Evolutionary conservation across 2,888 invertebrate genomes (phyloP).

Genomic region (Entomobrya multifasciata): DNA sequence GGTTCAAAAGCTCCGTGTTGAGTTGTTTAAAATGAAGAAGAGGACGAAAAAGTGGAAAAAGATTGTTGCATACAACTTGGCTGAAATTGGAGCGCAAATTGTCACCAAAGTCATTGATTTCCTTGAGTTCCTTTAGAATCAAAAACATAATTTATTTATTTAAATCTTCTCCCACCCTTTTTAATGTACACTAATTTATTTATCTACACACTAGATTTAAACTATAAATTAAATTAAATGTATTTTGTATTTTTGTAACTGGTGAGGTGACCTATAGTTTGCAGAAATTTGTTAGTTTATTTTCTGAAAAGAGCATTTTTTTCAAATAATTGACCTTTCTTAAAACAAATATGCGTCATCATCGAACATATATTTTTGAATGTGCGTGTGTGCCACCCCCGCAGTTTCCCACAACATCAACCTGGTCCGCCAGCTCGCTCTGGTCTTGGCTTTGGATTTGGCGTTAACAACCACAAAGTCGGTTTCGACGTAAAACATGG

Average conservation of each 20-base stretch:
- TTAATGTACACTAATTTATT: slow-evolving; percentile 14
- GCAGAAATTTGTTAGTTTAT: no score
- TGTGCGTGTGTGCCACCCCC: slow-evolving; percentile 29
- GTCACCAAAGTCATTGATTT: slow-evolving; percentile 78
- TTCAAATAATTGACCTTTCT: no score
- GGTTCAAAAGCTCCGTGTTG: slow-evolving; percentile 78
- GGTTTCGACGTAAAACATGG: slow-evolving; percentile 47
- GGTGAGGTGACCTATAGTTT: no score
- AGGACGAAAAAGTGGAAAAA: slow-evolving; percentile 79
- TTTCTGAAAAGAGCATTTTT: not conserved
- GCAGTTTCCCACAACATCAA: not conserved
- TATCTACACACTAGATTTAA: no score
- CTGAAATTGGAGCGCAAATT: slow-evolving; percentile 77
- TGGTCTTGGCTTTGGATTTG: slow-evolving; percentile 42
- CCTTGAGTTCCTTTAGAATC: slow-evolving; percentile 77
- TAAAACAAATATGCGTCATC: no score
- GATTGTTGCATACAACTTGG: slow-evolving; percentile 78
- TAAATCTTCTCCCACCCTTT: no score
- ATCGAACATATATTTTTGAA: slow-evolving; percentile 5
- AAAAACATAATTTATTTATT: slow-evolving; percentile 4
- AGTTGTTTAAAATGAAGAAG: slow-evolving; percentile 77
- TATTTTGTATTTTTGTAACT: slow-evolving; percentile 21
- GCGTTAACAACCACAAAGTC: slow-evolving; percentile 29
- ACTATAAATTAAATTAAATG: not conserved
- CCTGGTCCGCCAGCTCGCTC: slow-evolving; percentile 42